Conservation (phyloP, 30 jellyfish, hydroid and myxozoan species). For the Aurelia sp. region DNA sequence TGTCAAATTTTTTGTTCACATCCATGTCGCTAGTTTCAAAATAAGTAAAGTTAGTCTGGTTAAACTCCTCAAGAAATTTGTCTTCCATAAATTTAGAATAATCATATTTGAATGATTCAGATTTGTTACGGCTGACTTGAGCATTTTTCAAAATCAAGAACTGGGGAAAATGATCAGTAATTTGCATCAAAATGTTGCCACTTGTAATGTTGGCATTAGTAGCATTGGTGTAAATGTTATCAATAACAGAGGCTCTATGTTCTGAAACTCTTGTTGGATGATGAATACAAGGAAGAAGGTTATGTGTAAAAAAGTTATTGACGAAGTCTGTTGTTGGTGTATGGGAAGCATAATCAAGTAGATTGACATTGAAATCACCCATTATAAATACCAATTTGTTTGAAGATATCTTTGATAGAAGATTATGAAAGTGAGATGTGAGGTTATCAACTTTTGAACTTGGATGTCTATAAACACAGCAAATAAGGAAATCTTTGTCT, state of each 20-base stretch:
- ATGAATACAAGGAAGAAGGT: conserved; percentile 33
- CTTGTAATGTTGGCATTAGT: background rate
- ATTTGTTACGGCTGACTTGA: no score
- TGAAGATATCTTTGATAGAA: conserved; percentile 25
- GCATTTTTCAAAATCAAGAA: no score
- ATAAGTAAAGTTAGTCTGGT: conserved; percentile 20
- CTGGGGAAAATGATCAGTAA: no score
- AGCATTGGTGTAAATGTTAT: conserved; percentile 50
- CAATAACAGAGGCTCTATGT: conserved; percentile 36
- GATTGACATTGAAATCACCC: conserved; percentile 11
- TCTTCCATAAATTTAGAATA: no score
- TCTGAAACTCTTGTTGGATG: conserved; percentile 47
- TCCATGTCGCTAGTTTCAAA: conserved; percentile 14
- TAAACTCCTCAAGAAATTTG: conserved; percentile 14
- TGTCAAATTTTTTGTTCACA: background rate
- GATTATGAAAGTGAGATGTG: conserved; percentile 30
- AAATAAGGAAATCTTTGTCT: background rate
- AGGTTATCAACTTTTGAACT: conserved; percentile 27
- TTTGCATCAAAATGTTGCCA: no score
- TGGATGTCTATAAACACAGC: conserved; percentile 51
- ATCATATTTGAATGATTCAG: no score
- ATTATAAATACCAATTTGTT: no score
- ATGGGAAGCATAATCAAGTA: conserved; percentile 42
- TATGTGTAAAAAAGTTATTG: conserved; percentile 2
- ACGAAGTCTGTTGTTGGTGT: conserved; percentile 45